Evolutionary conservation across 2,888 invertebrate genomes (phyloP), one percentile per base, ranked within the genome.

Genomic region (Morpho helenor): DNA sequence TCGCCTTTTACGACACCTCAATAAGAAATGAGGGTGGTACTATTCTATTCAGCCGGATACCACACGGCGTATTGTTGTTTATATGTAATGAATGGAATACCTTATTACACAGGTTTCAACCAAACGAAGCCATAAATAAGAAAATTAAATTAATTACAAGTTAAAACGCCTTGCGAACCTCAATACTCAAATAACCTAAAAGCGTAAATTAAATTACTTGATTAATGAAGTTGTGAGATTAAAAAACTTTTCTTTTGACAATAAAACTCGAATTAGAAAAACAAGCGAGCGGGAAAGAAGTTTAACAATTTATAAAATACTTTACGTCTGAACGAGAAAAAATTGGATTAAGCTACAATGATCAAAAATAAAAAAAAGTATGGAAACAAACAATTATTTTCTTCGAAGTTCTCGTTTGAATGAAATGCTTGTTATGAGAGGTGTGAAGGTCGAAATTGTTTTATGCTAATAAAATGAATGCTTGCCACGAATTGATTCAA

Each of bases 171-270:
- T 49, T 16, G 42, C 22, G 42, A 48, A 55, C 42, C 49, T 48
- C 42, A 23, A 55, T 43, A 48, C 54, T 45, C 52, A 42, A 16
- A 54, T 54, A 48, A 31, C 46, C 43, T 49, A 8, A 23, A 49
- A 43, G 49, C 43, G 23, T 49, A 49, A 55, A 55, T 49, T 23
- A 55, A 55, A 49, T 55, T 39, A 55, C 49, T 44, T 55, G 55
- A 55, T 55, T 55, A 55, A 55, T 55, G 49, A 49, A 55, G 49
- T 44, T 49, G 10, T 49, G 49, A 49, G 55, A 55, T 55, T 49
- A 55, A 55, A 55, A 55, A 55, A 55, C 55, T 55, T 55, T 55
- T 40, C 49, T 49, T 31, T 49, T 44, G 44, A 55, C 48, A 55
- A 42, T 49, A 49, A 39, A 49, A 54, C 49, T 39, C 44, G 16